Conservation (phyloP, 1,140 invertebrate genomes). For the Pentalonia nigronervosa region DNA sequence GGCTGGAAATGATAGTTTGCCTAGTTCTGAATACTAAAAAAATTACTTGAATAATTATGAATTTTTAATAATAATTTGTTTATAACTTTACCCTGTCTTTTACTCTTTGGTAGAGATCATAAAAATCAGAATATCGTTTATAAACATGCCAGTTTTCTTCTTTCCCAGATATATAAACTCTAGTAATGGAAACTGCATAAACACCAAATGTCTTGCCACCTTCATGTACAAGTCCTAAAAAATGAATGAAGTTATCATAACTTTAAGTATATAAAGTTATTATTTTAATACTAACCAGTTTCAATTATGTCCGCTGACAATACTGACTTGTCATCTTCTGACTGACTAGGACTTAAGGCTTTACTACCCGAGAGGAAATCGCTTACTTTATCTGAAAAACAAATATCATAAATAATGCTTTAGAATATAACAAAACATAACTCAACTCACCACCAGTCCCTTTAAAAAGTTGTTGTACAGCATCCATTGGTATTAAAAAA, state of each 20-base stretch:
- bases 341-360: constrained; percentile 34
- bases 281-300: constrained; percentile 66
- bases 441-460: constrained; percentile 40
- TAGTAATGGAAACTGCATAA: constrained; percentile 84
- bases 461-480: constrained; percentile 56
- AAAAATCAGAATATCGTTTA: constrained; percentile 89
- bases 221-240: constrained; percentile 75
- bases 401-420: not conserved
- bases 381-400: constrained; percentile 45
- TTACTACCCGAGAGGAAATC: constrained; percentile 42
- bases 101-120: constrained; percentile 83
- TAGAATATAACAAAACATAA: not conserved
- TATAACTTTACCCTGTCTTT: constrained; percentile 70
- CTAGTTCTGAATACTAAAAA: constrained; percentile 79
- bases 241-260: not conserved
- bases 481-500: constrained; percentile 40
- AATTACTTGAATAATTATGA: constrained; percentile 59
- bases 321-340: constrained; percentile 63
- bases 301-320: constrained; percentile 75
- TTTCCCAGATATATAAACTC: constrained; percentile 69
- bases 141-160: constrained; percentile 83
- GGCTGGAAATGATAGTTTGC: constrained; percentile 83
- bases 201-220: constrained; percentile 86
- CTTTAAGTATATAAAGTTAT: not conserved
- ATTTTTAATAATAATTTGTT: not conserved